A percentile compares a stretch with the other conserved stretches of the same genome.
Conservation (phyloP, 2,797 vertebrate species). For the Echeneis naucrates region DNA sequence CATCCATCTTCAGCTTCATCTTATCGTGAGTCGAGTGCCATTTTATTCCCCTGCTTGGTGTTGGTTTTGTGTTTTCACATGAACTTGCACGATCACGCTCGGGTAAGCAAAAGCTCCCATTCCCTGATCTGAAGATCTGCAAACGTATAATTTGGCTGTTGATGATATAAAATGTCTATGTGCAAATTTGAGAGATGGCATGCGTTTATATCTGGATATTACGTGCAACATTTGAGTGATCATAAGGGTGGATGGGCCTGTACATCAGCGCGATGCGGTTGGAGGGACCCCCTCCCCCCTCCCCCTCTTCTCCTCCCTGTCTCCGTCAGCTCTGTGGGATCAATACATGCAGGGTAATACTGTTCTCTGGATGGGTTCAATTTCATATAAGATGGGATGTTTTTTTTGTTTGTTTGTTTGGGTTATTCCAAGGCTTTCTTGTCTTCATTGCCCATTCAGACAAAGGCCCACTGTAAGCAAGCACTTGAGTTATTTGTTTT, state of each 20-base stretch:
- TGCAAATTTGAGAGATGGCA: not conserved
- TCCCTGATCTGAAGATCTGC: too few species aligned
- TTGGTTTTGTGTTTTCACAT: not conserved
- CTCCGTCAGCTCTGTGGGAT: slow-evolving; percentile 72
- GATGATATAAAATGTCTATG: not conserved
- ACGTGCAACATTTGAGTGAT: slow-evolving; percentile 28
- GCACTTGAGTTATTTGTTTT: slow-evolving; percentile 51
- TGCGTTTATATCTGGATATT: not conserved
- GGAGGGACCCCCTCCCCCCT: slow-evolving; percentile 45
- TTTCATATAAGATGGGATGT: slow-evolving; percentile 32
- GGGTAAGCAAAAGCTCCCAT: not conserved
- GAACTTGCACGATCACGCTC: not conserved
- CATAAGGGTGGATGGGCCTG: slow-evolving; percentile 71
- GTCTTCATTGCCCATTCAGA: slow-evolving; percentile 13
- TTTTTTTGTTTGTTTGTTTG: too few species aligned
- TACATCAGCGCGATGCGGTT: slow-evolving; percentile 74
- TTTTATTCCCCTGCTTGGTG: slow-evolving; percentile 1
- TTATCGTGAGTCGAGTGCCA: slow-evolving; percentile 69
- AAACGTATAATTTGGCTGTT: slow-evolving; percentile 7
- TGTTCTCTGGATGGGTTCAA: slow-evolving; percentile 46
- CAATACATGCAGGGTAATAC: slow-evolving; percentile 75
- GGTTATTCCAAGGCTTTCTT: slow-evolving; percentile 14
- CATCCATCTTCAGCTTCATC: slow-evolving; percentile 69
- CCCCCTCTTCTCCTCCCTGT: slow-evolving; percentile 47
- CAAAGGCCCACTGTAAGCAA: slow-evolving; percentile 19